Evolutionary conservation across 2,113 vertebrate species (phyloP).

Genomic region (Apodemus sylvaticus): DNA sequence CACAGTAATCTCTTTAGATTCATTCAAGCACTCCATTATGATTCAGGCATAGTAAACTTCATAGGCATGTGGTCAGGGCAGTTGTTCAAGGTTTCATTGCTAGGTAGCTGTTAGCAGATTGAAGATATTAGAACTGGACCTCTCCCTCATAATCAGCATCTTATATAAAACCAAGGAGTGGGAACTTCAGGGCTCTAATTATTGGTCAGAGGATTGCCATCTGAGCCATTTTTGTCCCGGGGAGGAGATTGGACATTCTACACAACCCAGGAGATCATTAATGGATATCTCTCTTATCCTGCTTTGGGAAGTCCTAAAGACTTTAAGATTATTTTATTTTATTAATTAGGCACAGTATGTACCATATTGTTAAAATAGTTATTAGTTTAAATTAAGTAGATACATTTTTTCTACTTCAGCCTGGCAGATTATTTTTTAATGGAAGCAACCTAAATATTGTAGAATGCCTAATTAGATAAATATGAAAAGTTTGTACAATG

Average conservation of each 20-base stretch:
- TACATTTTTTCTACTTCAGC: background rate
- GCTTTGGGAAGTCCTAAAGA: background rate
- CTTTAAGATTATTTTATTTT: background rate
- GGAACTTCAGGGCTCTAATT: background rate
- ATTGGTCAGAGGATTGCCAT: too few species aligned
- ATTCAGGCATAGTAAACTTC: background rate
- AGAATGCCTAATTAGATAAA: background rate
- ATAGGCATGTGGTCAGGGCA: accelerated
- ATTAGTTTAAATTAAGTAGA: background rate
- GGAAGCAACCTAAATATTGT: background rate
- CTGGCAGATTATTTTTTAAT: background rate
- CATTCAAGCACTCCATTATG: background rate
- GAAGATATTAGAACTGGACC: background rate
- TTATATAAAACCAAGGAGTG: background rate
- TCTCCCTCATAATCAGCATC: background rate
- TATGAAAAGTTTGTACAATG: background rate
- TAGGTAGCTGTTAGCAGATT: background rate
- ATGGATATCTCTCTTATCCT: background rate
- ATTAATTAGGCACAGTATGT: background rate
- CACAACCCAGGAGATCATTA: background rate
- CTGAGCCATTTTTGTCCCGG: background rate
- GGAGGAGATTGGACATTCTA: background rate
- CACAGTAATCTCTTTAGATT: background rate
- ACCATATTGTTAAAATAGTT: conserved; percentile 7
- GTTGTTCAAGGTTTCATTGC: background rate